phyloP scores from a whole-genome alignment of 2,113 vertebrate species.

The Rhinolophus ferrumequinum region DNA sequence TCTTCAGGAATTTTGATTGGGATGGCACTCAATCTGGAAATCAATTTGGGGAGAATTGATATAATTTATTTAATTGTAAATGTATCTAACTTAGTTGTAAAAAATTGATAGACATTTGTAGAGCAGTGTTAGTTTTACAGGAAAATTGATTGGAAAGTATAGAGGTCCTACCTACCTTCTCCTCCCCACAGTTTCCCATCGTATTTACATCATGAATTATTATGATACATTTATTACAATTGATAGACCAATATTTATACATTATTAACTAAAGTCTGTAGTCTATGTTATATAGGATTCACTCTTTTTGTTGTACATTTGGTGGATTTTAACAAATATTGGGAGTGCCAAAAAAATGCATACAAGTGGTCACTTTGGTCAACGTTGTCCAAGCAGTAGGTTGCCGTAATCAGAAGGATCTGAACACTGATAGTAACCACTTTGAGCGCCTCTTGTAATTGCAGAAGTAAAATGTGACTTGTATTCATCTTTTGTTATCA shows the following conservation, averaged over 20 bases:
- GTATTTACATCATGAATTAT: neutral
- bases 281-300: neutral
- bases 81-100: neutral
- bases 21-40: neutral
- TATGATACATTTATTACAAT: neutral
- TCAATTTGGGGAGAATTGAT: neutral
- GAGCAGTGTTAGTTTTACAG: neutral
- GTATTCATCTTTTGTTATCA: too few species aligned
- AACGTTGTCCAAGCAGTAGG: too few species aligned
- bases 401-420: too few species aligned
- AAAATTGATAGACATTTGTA: neutral
- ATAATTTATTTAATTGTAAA: constrained; percentile 26
- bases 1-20: neutral
- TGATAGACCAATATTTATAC: neutral
- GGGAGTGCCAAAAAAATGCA: too few species aligned
- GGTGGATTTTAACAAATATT: neutral
- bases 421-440: too few species aligned
- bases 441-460: too few species aligned
- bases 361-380: too few species aligned
- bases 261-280: neutral
- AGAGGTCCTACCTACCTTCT: neutral
- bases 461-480: too few species aligned
- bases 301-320: neutral
- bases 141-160: neutral
- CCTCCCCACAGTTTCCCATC: neutral